Evolutionary conservation across 2,113 vertebrate species (phyloP).

Genomic region (Prinia subflava): DNA sequence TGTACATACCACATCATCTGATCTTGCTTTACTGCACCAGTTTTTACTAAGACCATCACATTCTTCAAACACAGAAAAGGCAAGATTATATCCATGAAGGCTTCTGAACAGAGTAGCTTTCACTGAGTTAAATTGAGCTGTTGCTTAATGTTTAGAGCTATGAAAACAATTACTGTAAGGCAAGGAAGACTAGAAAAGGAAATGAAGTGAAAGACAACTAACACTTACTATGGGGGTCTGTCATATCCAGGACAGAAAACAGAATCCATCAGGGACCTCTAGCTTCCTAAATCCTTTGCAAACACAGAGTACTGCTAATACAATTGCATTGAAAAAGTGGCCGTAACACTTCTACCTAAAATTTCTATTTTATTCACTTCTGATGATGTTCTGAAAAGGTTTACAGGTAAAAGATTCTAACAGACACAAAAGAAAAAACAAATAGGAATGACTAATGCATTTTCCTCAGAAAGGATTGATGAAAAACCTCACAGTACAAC

Average conservation of each 20-base stretch:
- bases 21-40: background rate
- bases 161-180: background rate
- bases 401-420: background rate
- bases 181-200: background rate
- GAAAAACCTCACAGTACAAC: background rate
- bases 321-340: background rate
- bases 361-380: background rate
- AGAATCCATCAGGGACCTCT: background rate
- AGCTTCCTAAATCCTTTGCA: background rate
- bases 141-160: background rate
- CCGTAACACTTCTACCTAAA: background rate
- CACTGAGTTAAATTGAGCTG: background rate
- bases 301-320: background rate
- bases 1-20: background rate
- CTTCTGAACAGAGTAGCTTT: background rate
- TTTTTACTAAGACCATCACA: background rate
- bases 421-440: background rate
- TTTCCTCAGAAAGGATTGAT: background rate
- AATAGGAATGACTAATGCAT: background rate
- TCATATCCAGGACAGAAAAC: background rate
- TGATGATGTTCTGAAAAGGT: background rate
- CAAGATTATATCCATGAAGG: background rate
- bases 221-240: background rate
- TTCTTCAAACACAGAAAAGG: background rate
- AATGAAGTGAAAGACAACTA: background rate